phyloP scores from a whole-genome alignment of 2,888 invertebrate species.

The Rhimphoctona megacephalus region DNA sequence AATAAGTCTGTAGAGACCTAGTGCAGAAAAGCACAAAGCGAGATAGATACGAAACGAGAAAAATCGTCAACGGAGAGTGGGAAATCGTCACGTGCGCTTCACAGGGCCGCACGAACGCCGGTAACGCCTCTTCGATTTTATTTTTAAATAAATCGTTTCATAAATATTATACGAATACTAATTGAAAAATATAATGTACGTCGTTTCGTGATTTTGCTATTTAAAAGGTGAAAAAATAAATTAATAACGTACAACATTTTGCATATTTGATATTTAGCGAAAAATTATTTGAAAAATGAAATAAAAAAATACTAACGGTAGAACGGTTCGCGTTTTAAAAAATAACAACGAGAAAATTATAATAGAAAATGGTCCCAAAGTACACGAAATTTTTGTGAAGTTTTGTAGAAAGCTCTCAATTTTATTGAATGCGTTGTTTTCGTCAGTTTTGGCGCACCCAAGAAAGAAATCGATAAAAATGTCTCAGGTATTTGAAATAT shows the following conservation, averaged over 20 bases:
- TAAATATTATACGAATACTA: not conserved
- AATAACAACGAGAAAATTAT: not conserved
- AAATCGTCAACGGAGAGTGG: conserved; percentile 23
- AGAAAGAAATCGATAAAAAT: not conserved
- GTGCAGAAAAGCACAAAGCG: conserved; percentile 34
- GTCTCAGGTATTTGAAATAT: not conserved
- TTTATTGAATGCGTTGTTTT: not conserved
- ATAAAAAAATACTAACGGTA: not conserved
- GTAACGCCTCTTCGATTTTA: conserved; percentile 8
- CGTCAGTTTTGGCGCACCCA: not conserved
- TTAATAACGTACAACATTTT: not conserved
- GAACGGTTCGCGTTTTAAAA: not conserved
- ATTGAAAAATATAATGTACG: not conserved
- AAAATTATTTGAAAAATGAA: not conserved
- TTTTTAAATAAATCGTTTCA: not conserved
- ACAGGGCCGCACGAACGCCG: conserved; percentile 57
- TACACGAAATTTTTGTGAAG: too few species aligned
- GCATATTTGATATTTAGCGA: too few species aligned
- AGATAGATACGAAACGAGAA: conserved; percentile 14
- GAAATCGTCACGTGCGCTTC: conserved; percentile 54
- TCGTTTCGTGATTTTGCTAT: not conserved
- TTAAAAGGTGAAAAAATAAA: not conserved
- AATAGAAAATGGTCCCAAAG: not conserved
- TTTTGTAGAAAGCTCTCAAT: not conserved
- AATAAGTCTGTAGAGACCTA: not conserved